These are phyloP conservation scores for Stegophylla sp. DNA, from an alignment of 2,888 invertebrate species.

Conservation along the genomic window DNA sequence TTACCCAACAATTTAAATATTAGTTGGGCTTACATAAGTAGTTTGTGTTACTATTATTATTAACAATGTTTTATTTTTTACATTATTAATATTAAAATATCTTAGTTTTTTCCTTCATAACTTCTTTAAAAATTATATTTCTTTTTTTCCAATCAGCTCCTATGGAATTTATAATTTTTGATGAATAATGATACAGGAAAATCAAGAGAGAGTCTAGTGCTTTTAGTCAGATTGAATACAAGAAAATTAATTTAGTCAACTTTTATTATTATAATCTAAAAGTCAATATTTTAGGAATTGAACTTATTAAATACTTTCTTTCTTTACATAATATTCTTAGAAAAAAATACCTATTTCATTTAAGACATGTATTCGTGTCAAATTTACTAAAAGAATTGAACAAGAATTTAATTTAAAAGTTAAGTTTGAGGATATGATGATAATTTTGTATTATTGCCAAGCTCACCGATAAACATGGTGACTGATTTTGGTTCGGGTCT, in stretches of 20 bases:
- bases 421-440: constrained; percentile 53
- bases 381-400: constrained; percentile 13
- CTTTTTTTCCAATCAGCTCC: constrained; percentile 14
- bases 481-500: constrained; percentile 92
- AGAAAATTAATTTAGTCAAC: not conserved
- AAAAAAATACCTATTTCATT: constrained; percentile 1
- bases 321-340: not conserved
- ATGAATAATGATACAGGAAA: constrained; percentile 10
- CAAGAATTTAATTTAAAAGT: constrained; percentile 36
- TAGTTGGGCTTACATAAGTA: constrained; percentile 53
- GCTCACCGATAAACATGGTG: constrained; percentile 93
- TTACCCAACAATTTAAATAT: constrained; percentile 44
- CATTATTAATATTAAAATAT: constrained; percentile 18
- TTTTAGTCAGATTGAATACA: not conserved
- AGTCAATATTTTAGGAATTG: not conserved
- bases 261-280: not conserved
- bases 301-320: constrained; percentile 6
- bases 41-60: constrained; percentile 55
- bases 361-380: not conserved
- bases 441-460: constrained; percentile 64
- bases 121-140: constrained; percentile 23
- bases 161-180: not conserved
- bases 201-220: not conserved
- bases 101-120: not conserved
- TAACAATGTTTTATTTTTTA: constrained; percentile 25